Evolutionary conservation across 2,888 invertebrate species (phyloP).

Genomic region (Metellina segmentata): DNA sequence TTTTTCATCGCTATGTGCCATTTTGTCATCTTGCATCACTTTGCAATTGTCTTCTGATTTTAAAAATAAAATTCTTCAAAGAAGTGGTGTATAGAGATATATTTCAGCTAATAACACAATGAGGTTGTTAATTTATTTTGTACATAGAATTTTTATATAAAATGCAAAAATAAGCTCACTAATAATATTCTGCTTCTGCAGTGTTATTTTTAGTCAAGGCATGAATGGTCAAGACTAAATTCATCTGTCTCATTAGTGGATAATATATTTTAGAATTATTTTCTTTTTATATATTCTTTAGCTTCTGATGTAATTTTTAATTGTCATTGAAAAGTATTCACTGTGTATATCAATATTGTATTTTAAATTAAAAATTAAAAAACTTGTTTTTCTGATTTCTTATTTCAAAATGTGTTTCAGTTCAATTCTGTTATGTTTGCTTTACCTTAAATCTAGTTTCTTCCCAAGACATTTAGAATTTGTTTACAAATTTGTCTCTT

Average conservation of each 20-base stretch:
- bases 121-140: slow-evolving; percentile 66
- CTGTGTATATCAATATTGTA: slow-evolving; percentile 72
- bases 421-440: no score
- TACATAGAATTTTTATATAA: slow-evolving; percentile 72
- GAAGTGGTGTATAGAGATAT: slow-evolving; percentile 46
- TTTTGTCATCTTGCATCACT: slow-evolving; percentile 52
- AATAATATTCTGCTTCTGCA: slow-evolving; percentile 45
- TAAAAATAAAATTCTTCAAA: slow-evolving; percentile 13
- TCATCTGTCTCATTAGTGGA: slow-evolving; percentile 60
- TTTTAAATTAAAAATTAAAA: slow-evolving; percentile 74
- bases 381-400: background rate
- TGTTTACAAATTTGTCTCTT: no score
- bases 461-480: no score
- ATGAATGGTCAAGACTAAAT: slow-evolving; percentile 2
- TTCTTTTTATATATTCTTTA: slow-evolving; percentile 62
- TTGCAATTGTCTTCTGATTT: slow-evolving; percentile 18
- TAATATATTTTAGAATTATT: slow-evolving; percentile 63
- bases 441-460: no score
- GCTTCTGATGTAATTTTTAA: slow-evolving; percentile 75
- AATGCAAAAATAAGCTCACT: slow-evolving; percentile 25
- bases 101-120: slow-evolving; percentile 43
- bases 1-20: slow-evolving; percentile 64
- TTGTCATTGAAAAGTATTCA: slow-evolving; percentile 66
- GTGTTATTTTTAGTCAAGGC: slow-evolving; percentile 25
- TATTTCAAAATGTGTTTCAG: background rate